Conservation (phyloP, 37 sponge, comb jelly and placozoan genomes). For the Beroe forskalii region DNA sequence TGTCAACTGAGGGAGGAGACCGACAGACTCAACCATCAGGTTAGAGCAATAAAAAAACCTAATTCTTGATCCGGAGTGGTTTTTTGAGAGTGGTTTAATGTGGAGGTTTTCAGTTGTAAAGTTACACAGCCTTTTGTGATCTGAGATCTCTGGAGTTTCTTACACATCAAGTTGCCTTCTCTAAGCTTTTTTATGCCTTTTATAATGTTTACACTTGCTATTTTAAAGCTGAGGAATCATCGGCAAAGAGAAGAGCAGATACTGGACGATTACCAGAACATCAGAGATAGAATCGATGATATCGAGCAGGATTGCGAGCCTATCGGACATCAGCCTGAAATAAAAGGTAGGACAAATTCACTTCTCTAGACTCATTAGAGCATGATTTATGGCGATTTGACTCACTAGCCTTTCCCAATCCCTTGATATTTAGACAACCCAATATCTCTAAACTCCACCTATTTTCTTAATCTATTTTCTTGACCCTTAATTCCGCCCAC, state of each 20-base stretch:
- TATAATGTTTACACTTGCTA: too few relatives aligned
- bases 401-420: background rate
- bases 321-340: constrained; percentile 52
- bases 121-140: too few relatives aligned
- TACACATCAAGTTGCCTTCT: too few relatives aligned
- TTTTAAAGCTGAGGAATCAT: constrained; percentile 25
- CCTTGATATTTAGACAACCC: too few relatives aligned
- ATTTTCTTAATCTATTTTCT: too few relatives aligned
- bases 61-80: too few relatives aligned
- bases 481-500: too few relatives aligned
- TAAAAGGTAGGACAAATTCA: constrained; percentile 47
- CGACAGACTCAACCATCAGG: constrained; percentile 36
- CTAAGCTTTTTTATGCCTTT: too few relatives aligned
- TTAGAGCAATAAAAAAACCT: background rate
- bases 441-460: background rate
- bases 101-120: too few relatives aligned
- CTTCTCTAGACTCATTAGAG: background rate
- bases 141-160: too few relatives aligned
- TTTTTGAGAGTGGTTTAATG: too few relatives aligned
- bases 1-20: constrained; percentile 60
- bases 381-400: background rate
- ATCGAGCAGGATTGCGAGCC: constrained; percentile 46
- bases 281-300: constrained; percentile 28
- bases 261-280: constrained; percentile 58
- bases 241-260: constrained; percentile 17